These are phyloP conservation scores for Heterodera filipjevi DNA, from an alignment of 2,888 invertebrate species.

Conservation along the genomic window DNA sequence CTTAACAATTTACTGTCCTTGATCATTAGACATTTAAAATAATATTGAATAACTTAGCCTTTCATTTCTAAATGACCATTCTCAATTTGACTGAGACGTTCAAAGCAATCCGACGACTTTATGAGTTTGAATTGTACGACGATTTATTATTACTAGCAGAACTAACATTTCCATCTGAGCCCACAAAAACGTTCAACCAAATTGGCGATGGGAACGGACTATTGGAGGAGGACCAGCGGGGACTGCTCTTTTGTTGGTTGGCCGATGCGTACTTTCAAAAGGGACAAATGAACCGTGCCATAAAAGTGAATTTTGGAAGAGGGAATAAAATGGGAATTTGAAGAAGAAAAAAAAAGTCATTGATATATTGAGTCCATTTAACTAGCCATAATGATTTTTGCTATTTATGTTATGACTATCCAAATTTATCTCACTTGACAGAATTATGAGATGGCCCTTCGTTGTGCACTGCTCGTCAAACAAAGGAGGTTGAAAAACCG, in stretches of 20 bases:
- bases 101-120: conserved; percentile 18
- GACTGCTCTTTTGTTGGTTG: conserved; percentile 15
- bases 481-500: conserved; percentile 19
- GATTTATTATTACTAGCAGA: conserved; percentile 31
- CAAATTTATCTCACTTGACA: neutral
- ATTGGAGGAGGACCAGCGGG: conserved; percentile 26
- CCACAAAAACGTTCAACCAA: conserved; percentile 18
- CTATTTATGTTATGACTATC: too few species aligned
- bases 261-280: conserved; percentile 12
- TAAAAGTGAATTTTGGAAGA: conserved; percentile 8
- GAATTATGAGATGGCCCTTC: conserved; percentile 25
- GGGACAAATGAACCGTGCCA: neutral
- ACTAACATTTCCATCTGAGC: conserved; percentile 22
- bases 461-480: neutral
- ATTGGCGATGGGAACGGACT: conserved; percentile 4
- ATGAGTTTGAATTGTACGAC: conserved; percentile 33
- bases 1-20: too few species aligned
- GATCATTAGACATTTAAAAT: too few species aligned
- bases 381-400: too few species aligned
- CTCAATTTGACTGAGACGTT: conserved; percentile 24
- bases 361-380: too few species aligned
- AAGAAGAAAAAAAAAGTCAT: too few species aligned
- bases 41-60: too few species aligned
- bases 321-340: neutral
- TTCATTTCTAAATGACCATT: conserved; percentile 7